Evolutionary conservation across 2,113 vertebrate species (phyloP).

Genomic region (Martes martes): DNA sequence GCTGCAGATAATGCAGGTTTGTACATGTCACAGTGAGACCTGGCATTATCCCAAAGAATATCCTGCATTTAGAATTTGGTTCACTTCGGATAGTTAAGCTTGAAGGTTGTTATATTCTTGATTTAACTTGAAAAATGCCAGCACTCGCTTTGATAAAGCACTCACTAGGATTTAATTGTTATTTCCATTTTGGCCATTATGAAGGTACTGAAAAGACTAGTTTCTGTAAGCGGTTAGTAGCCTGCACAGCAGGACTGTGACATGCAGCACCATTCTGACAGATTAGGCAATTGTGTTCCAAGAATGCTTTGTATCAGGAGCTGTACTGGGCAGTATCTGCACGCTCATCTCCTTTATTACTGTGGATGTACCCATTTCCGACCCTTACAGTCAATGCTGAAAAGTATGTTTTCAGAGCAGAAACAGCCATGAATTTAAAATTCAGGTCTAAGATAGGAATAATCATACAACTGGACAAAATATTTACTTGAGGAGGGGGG

Average conservation of each 20-base stretch:
- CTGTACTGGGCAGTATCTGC: not conserved
- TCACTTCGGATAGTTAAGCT: conserved; percentile 60
- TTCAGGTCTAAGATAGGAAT: not conserved
- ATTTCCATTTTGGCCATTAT: conserved; percentile 28
- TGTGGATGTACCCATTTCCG: not conserved
- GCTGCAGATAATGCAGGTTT: conserved; percentile 37
- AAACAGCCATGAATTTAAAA: conserved; percentile 13
- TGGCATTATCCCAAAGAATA: conserved; percentile 55
- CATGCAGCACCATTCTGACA: not conserved
- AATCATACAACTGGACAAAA: not conserved
- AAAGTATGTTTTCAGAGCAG: conserved; percentile 33
- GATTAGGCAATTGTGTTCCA: not conserved
- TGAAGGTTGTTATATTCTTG: conserved; percentile 50
- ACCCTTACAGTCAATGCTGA: not conserved
- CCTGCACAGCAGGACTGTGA: not conserved
- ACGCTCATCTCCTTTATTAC: not conserved
- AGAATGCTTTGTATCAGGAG: not conserved
- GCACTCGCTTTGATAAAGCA: conserved; percentile 51
- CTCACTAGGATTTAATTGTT: conserved; percentile 52
- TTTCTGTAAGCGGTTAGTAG: conserved; percentile 21
- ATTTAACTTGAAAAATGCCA: conserved; percentile 62
- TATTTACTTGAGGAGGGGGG: not conserved
- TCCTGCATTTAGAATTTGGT: conserved; percentile 58
- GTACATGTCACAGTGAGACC: conserved; percentile 40
- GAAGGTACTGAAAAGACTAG: not conserved